These are phyloP conservation scores for Muntiacus muntjak DNA, from an alignment of 2,113 vertebrate genomes.

Conservation along the genomic window DNA sequence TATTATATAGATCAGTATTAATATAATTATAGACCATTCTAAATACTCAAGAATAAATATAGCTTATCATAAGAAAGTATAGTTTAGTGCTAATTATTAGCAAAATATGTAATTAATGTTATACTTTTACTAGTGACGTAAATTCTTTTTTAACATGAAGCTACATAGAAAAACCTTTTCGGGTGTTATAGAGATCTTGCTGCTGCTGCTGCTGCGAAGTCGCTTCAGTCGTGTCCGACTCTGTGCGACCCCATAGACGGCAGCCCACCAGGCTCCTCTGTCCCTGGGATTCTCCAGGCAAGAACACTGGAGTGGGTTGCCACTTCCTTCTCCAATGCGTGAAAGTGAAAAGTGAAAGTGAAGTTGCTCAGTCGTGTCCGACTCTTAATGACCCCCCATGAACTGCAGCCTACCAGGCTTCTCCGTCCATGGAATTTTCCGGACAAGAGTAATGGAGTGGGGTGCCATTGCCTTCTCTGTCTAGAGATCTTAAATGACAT, in stretches of 20 bases:
- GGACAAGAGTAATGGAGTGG: not conserved
- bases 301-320: not conserved
- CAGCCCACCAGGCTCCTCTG: rapidly evolving
- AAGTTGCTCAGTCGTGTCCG: not conserved
- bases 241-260: rapidly evolving
- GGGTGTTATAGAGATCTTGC: not conserved
- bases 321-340: not conserved
- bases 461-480: not conserved
- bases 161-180: not conserved
- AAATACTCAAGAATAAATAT: not conserved
- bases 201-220: not conserved
- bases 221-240: rapidly evolving
- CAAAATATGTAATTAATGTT: not conserved
- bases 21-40: not conserved
- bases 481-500: not conserved
- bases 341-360: not conserved
- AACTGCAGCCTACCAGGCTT: not conserved
- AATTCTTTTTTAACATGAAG: not conserved
- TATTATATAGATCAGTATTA: not conserved
- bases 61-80: not conserved
- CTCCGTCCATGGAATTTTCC: rapidly evolving
- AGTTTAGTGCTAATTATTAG: not conserved
- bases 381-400: not conserved
- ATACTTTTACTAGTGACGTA: not conserved
- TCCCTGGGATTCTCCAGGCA: not conserved